Evolutionary conservation across 1,140 invertebrate genomes (phyloP), one percentile per base, ranked within the genome.

Genomic region (Solenopsis fugax): DNA sequence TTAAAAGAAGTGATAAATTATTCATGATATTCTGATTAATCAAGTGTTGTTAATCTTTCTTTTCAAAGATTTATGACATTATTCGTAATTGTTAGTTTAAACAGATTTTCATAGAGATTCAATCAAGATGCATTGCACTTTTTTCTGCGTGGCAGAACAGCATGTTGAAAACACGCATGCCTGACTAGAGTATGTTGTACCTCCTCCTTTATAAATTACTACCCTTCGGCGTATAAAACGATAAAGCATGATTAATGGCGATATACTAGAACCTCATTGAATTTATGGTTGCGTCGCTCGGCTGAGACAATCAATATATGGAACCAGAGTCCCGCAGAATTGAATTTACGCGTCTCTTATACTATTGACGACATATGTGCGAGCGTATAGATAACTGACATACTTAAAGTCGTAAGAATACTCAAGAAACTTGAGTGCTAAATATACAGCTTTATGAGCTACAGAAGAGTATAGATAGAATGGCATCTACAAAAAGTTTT

Each of bases 151-250:
- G 69, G 80, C 78, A 81, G 78, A 45, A 56, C 64, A 56, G 78
- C 71, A 84, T 75, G 69, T 75, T 82, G 80, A 75, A 84, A 84
- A 84, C 69, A 75, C 80, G 80, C 80, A 73, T 84, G 80, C 69
- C 71, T 84, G 80, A 84, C 80, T 84, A 75, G 80, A 84, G 80
- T 84, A 84, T 84, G 80, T 84, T 84, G 80, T 84, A 84, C 69
- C 80, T 84, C 69, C 80, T 84, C 80, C 80, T 60, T 84, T 84
- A 84, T 84, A 84, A 84, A 84, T 84, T 84, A 84, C 80, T 71
- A 84, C 80, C 80, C 67, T 75, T 84, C 80, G 80, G 80, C 80
- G 80, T 60, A 75, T 84, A 84, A 84, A 84, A 84, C 69, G 80
- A 84, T 84, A 84, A 75, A 84, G 69, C 80, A 84, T 84, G 80